Evolutionary conservation across 2,113 vertebrate species (phyloP), one percentile per base, ranked within the genome.

Genomic region (Brachypodius melanocephalos): DNA sequence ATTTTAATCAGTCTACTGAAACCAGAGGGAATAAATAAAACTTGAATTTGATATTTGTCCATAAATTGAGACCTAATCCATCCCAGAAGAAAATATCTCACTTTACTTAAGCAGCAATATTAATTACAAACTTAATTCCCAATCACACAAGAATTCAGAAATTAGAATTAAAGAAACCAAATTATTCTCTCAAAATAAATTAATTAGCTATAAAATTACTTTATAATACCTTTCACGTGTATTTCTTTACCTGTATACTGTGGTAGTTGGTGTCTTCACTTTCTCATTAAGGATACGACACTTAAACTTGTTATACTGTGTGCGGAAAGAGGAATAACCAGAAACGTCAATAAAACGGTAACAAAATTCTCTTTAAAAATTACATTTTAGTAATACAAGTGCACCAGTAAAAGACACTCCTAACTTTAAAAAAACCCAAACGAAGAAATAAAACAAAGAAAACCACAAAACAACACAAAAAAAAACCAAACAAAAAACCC

Each of bases 231-330:
- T 76, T 74, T 73, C 17, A 58, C 49, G 22, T 32, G 4, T 40
- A 66, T 86, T 73, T 85, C 9, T 66, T 96, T 94, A 98, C 98
- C 98, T 98, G 97, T 98, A 98, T 74, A 98, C 66, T 10, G 98
- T 98, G 71, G 98, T 98, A 16, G 97, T 97, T n/a, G 97, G 97
- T 2, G 97, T 97, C 57, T 97, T 89, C 32, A 98, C 97, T 61
- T 98, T 98, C 87, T 98, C 98, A 65, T 97, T 97, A 89, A 98
- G 97, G 66, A 98, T 98, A 62, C 98, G 97, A 83, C 98, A 98
- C 55, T 98, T 98, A 80, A 98, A 98, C 54, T 97, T 97, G 95
- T 98, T 98, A 75, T 98, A 98, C 98, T 98, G 77, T 19, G 13
- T 42, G 36, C 12, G 49, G 72, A 95, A 88, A 88, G 21, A 36